These are phyloP conservation scores for Lasius fuliginosus DNA, from an alignment of 2,888 invertebrate species.

Conservation along the genomic window DNA sequence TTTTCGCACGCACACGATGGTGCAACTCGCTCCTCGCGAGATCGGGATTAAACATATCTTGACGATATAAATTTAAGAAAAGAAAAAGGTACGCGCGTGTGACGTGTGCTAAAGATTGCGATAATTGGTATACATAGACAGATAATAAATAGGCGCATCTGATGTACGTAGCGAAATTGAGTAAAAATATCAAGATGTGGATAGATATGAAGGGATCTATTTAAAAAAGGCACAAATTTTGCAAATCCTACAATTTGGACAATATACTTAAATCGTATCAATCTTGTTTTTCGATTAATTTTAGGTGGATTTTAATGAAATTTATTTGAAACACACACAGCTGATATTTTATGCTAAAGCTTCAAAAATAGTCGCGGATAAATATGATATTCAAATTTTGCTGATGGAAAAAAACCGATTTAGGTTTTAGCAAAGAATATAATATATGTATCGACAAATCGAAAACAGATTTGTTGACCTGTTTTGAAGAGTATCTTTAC, in stretches of 20 bases:
- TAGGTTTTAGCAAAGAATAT: not conserved
- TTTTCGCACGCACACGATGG: conserved; percentile 58
- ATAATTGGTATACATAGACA: not conserved
- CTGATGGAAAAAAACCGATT: not conserved
- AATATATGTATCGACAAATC: not conserved
- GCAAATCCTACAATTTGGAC: not conserved
- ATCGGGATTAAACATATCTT: conserved; percentile 80
- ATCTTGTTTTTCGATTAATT: not conserved
- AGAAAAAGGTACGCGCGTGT: not conserved
- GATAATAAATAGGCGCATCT: not conserved
- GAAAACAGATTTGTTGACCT: not conserved
- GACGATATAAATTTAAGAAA: conserved; percentile 64
- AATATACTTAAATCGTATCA: not conserved
- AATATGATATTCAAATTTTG: not conserved
- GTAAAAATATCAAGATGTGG: not conserved
- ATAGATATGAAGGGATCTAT: not conserved
- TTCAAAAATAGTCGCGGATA: not conserved
- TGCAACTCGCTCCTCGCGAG: conserved; percentile 45
- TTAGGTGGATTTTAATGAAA: not conserved
- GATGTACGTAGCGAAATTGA: not conserved
- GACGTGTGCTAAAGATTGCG: not conserved
- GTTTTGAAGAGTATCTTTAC: not conserved
- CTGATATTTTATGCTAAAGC: not conserved
- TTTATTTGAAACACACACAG: not conserved
- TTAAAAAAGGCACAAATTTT: not conserved